Evolutionary conservation across 2,113 vertebrate genomes (phyloP).

Genomic region (Nothoprocta pentlandii): DNA sequence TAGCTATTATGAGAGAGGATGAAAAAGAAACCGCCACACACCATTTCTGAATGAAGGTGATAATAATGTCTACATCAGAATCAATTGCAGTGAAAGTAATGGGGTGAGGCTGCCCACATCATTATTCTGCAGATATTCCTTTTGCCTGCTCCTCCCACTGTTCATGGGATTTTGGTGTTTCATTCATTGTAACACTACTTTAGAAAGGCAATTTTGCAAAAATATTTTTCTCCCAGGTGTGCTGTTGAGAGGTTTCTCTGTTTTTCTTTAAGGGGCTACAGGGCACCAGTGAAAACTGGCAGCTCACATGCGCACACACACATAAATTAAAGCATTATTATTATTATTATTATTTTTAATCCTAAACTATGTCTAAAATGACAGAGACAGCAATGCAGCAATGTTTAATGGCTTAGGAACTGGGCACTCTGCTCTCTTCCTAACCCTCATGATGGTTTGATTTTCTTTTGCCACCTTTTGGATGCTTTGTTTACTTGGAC

Average conservation of each 20-base stretch:
- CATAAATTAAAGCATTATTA: not conserved
- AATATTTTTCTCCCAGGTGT: not conserved
- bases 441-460: not conserved
- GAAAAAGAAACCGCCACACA: slow-evolving; percentile 44
- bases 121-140: slow-evolving; percentile 47
- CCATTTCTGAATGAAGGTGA: slow-evolving; percentile 2
- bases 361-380: not conserved
- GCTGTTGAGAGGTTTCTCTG: not conserved
- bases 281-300: not conserved
- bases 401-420: not conserved
- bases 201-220: not conserved
- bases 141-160: not conserved
- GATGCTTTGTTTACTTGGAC: not conserved
- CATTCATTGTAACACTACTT: not conserved
- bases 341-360: not conserved
- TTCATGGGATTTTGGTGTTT: slow-evolving; percentile 22
- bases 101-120: slow-evolving; percentile 54
- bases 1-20: slow-evolving; percentile 17
- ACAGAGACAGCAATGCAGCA: not conserved
- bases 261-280: not conserved
- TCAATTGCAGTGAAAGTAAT: slow-evolving; percentile 56
- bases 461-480: not conserved
- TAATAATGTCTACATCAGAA: slow-evolving; percentile 59
- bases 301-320: not conserved
- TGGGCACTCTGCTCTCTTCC: not conserved